Evolutionary conservation across 2,888 invertebrate genomes (phyloP).

Genomic region (Nomada fabriciana): DNA sequence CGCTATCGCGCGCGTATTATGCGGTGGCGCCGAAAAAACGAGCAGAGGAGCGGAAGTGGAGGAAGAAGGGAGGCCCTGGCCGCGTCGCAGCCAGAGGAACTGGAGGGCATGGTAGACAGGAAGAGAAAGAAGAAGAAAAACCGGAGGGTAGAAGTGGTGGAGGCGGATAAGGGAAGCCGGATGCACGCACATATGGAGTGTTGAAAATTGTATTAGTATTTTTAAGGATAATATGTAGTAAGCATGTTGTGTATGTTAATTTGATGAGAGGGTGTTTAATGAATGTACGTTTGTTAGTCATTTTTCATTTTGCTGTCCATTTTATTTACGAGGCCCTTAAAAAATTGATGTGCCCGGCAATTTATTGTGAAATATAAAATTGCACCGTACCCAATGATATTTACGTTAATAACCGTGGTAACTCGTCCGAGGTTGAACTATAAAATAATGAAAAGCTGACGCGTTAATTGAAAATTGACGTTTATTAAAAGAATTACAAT

Average conservation of each 20-base stretch:
- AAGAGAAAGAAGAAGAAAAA: slow-evolving; percentile 22
- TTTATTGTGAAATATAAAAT: too few species aligned
- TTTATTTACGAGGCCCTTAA: too few species aligned
- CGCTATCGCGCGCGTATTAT: slow-evolving; percentile 71
- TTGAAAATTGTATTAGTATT: too few species aligned
- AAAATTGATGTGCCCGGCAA: too few species aligned
- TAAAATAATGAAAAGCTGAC: slow-evolving; percentile 42
- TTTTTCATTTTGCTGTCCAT: too few species aligned
- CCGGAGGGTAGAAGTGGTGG: slow-evolving; percentile 12
- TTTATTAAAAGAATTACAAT: background rate
- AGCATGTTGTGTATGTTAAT: too few species aligned
- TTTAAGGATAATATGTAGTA: too few species aligned
- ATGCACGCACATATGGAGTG: background rate
- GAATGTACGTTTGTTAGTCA: too few species aligned
- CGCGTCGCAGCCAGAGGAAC: slow-evolving; percentile 41
- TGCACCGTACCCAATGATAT: too few species aligned
- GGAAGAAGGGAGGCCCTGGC: slow-evolving; percentile 40
- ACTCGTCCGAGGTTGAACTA: too few species aligned
- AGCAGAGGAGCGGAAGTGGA: slow-evolving; percentile 42
- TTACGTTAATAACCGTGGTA: too few species aligned
- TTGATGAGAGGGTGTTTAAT: too few species aligned
- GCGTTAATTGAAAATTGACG: slow-evolving; percentile 1
- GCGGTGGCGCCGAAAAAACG: slow-evolving; percentile 69
- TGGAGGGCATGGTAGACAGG: slow-evolving; percentile 24
- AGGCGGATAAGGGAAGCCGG: slow-evolving; percentile 38